Percentiles rank a stretch among this genome's conserved stretches.
Conservation (phyloP, 2,888 invertebrate species). For the Eilema depressum region DNA sequence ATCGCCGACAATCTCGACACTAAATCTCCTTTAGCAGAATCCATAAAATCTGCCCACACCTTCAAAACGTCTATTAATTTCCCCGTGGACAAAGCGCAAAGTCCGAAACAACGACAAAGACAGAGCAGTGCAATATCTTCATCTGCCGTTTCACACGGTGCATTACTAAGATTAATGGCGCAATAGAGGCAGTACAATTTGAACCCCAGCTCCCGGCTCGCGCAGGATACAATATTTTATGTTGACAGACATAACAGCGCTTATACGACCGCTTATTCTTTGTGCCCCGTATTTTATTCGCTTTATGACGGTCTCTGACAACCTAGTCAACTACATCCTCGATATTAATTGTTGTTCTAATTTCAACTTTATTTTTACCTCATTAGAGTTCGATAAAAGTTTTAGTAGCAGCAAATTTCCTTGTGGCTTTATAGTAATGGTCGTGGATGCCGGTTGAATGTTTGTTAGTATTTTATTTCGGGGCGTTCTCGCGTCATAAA, state of each 20-base stretch:
- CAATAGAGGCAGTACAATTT: conserved; percentile 82
- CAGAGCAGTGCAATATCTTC: conserved; percentile 71
- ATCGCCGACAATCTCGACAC: conserved; percentile 45
- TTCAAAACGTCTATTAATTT: conserved; percentile 53
- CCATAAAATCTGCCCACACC: conserved; percentile 56
- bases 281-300: conserved; percentile 87
- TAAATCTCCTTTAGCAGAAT: conserved; percentile 55
- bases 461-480: conserved; percentile 87
- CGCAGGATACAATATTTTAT: conserved; percentile 86
- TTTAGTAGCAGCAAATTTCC: conserved; percentile 34
- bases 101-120: conserved; percentile 61
- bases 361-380: conserved; percentile 52
- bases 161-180: conserved; percentile 82
- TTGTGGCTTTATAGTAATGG: conserved; percentile 76
- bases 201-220: conserved; percentile 76
- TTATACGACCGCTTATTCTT: conserved; percentile 87
- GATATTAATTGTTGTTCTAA: conserved; percentile 39
- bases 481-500: conserved; percentile 86
- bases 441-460: conserved; percentile 85
- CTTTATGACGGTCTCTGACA: conserved; percentile 83
- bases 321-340: conserved; percentile 47
- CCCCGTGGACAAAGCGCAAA: conserved; percentile 52
- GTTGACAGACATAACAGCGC: conserved; percentile 87
- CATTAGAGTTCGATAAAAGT: conserved; percentile 40
- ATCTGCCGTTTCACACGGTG: conserved; percentile 79